Evolutionary conservation across 1,140 invertebrate genomes (phyloP).

Genomic region (Nasonia longicornis): DNA sequence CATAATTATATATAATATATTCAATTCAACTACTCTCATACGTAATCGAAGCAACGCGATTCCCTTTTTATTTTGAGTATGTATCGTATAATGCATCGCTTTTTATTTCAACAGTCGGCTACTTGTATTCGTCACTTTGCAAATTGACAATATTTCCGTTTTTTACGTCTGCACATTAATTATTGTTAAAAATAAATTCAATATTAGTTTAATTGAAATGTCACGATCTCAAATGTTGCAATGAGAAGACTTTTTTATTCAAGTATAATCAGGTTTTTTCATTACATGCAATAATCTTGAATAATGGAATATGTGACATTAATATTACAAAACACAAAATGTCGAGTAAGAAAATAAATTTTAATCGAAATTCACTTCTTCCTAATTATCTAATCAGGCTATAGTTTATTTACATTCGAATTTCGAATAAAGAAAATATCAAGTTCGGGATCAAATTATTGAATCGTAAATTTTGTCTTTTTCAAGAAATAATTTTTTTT

Average conservation of each 20-base stretch:
- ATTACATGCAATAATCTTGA: no score
- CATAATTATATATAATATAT: conserved; percentile 33
- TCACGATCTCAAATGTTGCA: neutral
- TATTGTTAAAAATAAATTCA: neutral
- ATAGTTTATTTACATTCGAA: conserved; percentile 32
- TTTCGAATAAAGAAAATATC: conserved; percentile 18
- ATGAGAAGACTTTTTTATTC: no score
- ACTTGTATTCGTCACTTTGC: conserved; percentile 7
- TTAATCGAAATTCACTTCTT: conserved; percentile 27
- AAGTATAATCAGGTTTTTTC: no score
- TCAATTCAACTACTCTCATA: conserved; percentile 42
- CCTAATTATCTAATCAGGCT: conserved; percentile 13
- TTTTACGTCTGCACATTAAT: conserved; percentile 28
- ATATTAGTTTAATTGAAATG: neutral
- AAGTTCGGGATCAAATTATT: neutral
- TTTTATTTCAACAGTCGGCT: conserved; percentile 3
- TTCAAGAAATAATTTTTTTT: no score
- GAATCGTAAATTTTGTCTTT: no score
- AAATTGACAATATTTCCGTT: conserved; percentile 40
- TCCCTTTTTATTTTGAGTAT: conserved; percentile 32
- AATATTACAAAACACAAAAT: conserved; percentile 14
- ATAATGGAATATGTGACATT: neutral
- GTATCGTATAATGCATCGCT: conserved; percentile 17
- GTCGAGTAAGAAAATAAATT: neutral
- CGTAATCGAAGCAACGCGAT: conserved; percentile 35